Conservation (phyloP, 2,113 vertebrate genomes). For the Ammospiza nelsoni region DNA sequence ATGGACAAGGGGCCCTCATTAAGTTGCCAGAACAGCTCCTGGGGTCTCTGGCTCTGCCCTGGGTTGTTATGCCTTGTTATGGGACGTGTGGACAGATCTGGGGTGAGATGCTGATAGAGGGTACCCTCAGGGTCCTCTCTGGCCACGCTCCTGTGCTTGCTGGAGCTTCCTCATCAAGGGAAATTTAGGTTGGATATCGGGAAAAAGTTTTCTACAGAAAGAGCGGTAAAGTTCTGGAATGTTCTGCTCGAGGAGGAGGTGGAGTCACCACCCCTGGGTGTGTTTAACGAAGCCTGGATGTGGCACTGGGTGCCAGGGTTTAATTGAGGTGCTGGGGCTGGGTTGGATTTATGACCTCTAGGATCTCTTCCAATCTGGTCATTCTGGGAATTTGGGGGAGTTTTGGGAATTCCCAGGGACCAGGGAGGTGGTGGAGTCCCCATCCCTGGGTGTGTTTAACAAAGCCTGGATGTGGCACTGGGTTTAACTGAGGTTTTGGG, state of each 20-base stretch:
- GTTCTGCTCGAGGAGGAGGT: neutral
- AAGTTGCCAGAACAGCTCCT: neutral
- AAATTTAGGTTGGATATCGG: neutral
- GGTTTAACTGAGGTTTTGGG: neutral
- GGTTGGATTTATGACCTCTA: neutral
- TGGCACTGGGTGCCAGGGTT: neutral
- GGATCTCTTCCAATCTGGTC: neutral
- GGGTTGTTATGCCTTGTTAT: slow-evolving; percentile 18
- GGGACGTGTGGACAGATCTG: neutral
- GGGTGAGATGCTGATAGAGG: neutral
- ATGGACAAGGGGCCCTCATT: slow-evolving; percentile 38
- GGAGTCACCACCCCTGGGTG: neutral
- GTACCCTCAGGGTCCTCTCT: neutral
- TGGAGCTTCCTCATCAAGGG: neutral
- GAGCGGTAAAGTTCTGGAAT: neutral
- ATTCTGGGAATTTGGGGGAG: neutral
- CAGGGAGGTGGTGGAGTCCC: neutral
- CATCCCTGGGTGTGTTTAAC: neutral
- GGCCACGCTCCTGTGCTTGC: neutral
- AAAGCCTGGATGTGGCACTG: neutral
- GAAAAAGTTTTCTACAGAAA: neutral
- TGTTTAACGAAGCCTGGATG: neutral
- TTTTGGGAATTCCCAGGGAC: too few relatives aligned
- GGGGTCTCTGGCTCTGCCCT: neutral
- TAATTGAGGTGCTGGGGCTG: neutral